Conservation (phyloP, 1,140 invertebrate species). For the Riptortus pedestris region DNA sequence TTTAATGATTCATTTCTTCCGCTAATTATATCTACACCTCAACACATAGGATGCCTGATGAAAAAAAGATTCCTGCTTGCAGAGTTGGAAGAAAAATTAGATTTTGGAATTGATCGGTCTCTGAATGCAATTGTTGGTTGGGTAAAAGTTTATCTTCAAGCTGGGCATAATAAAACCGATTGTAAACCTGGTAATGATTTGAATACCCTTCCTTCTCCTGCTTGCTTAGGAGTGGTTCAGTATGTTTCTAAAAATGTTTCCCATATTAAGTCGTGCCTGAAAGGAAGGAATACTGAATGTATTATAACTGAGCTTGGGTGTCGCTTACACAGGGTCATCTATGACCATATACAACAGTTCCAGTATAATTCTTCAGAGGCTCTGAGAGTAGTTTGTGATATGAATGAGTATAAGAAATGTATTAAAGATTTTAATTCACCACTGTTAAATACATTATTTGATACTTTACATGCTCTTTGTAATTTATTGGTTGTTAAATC, state of each 20-base stretch:
- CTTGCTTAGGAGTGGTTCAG: conserved; percentile 76
- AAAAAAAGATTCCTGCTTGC: conserved; percentile 78
- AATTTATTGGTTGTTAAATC: conserved; percentile 92
- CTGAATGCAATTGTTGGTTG: conserved; percentile 80
- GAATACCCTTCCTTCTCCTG: conserved; percentile 61
- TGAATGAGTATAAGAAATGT: conserved; percentile 86
- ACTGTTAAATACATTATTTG: conserved; percentile 76
- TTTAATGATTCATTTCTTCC: conserved; percentile 84
- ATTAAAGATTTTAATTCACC: conserved; percentile 61
- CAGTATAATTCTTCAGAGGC: conserved; percentile 93
- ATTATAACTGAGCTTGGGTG: conserved; percentile 82
- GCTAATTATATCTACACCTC: conserved; percentile 77
- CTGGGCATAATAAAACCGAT: conserved; percentile 91
- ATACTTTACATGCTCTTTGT: conserved; percentile 90
- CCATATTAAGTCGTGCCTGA: conserved; percentile 72
- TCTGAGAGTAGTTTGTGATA: conserved; percentile 95
- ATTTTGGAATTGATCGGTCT: conserved; percentile 80
- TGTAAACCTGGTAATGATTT: conserved; percentile 84
- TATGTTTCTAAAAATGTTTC: conserved; percentile 68
- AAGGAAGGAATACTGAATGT: conserved; percentile 84
- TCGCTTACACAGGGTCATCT: conserved; percentile 84
- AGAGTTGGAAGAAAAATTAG: conserved; percentile 83
- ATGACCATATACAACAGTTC: conserved; percentile 89
- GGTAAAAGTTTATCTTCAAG: conserved; percentile 81
- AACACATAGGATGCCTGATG: conserved; percentile 75